Evolutionary conservation across 2,113 vertebrate genomes (phyloP), one percentile per base, ranked within the genome.

Genomic region (Phyllostomus hastatus): DNA sequence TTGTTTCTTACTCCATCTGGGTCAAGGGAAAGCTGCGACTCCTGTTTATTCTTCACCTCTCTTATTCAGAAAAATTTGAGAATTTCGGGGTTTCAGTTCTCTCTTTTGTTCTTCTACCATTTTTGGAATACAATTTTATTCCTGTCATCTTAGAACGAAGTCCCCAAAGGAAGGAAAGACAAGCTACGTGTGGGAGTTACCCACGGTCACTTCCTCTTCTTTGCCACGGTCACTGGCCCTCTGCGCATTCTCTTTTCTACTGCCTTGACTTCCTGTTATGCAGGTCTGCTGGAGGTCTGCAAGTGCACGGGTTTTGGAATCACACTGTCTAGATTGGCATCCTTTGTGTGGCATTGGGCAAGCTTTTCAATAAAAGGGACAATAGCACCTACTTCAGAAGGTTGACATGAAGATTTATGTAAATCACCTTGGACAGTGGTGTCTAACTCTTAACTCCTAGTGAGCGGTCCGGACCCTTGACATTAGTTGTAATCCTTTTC

Each of bases 51-150:
- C 50, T 73, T 92, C 9, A n/a, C 11, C 31, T 88, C 35, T 92
- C 26, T 75, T 64, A 35, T 70, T 86, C 67, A 80, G 64, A 70
- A 66, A 81, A 41, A 50, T 22, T 1, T 17, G 16, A 67, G 11
- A 76, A 8, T 43, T 64, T 82, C 82, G 82, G 31, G 38, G 17
- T 83, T 90, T 84, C 83, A 67, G 35, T 31, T 92, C 7, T 86
- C 41, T 83, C 9, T 85, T 93, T 66, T 31, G 10, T 48, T 48
- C 28, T 67, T 79, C 38, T 33, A 5, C 28, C 24, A 66, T 28
- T 90, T 95, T 79, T 48, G 43, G 52, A 78, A 82, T 75, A 82
- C 22, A 22, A 2, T 8, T 92, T 84, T 66, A 38, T 69, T 11
- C 64, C 6, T 84, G 4, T 79, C 72, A 9, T 64, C 24, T 88